Evolutionary conservation across 1,140 invertebrate species (phyloP), one percentile per base, ranked within the genome.

Genomic region (Grapholita molesta): DNA sequence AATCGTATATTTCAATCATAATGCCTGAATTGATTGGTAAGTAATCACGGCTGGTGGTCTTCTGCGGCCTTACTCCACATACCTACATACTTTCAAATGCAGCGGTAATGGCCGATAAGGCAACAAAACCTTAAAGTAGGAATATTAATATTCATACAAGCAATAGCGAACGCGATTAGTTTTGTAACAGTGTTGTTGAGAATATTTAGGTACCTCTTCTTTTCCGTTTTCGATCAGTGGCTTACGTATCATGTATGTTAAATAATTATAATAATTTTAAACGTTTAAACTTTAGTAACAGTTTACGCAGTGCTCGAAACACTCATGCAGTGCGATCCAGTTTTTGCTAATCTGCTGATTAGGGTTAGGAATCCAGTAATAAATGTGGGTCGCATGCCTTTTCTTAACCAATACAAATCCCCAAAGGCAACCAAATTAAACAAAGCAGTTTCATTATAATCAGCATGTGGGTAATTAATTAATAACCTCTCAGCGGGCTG

Each of bases 71-170:
- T 73, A 35, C 66, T 15, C 55, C 25, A 61, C 24, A 61, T 15
- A 28, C 55, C 24, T 55, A 55, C 55, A 48, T 66, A 73, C 71
- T 74, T 76, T 74, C 70, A 66, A 68, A 66, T n/a, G n/a, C 32
- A 25, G 23, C 12, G 21, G 21, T 66, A 38, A 18, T 23, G 52
- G 52, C 30, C 33, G 35, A 24, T 55, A 30, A 23, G 30, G 52
- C 18, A 57, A 68, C 67, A 23, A 35, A 38, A 48, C 38, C 66
- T 53, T 48, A 15, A 48, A 30, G 28, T 30, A 30, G 3, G 42
- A 21, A 48, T 48, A 48, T 21, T 48, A 48, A 21, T 48, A 48
- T 48, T 48, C 42, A 48, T 48, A 48, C 42, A 35, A 38, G 38
- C 48, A 48, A 52, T 67, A 35, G 66, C 38, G 21, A 65, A 35